Evolutionary conservation across 2,113 vertebrate genomes (phyloP).

Genomic region (Ammodytes marinus): DNA sequence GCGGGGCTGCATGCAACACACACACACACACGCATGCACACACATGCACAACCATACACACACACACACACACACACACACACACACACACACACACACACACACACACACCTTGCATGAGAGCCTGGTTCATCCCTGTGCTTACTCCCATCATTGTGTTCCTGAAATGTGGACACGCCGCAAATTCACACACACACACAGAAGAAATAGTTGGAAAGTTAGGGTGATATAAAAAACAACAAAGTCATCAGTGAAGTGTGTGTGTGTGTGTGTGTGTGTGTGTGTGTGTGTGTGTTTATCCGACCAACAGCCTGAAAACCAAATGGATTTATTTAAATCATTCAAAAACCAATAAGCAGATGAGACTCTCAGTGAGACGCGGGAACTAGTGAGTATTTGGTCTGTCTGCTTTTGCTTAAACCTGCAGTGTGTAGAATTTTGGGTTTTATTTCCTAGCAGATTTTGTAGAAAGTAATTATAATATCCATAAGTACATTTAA

Average conservation of each 20-base stretch:
- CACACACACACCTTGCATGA: slow-evolving; percentile 92
- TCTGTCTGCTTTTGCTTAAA: neutral
- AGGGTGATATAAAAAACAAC: neutral
- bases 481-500: too few species aligned
- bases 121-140: slow-evolving; percentile 91
- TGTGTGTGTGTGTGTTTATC: too few species aligned
- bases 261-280: too few species aligned
- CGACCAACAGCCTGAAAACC: neutral
- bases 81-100: neutral
- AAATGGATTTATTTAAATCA: neutral
- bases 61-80: too few species aligned
- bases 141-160: slow-evolving; percentile 92
- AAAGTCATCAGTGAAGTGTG: neutral
- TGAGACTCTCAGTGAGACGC: neutral
- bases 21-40: slow-evolving; percentile 27
- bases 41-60: too few species aligned
- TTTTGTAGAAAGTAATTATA: too few species aligned
- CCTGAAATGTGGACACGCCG: slow-evolving; percentile 82
- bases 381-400: neutral
- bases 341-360: neutral
- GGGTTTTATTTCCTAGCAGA: too few species aligned
- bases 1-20: slow-evolving; percentile 17
- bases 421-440: too few species aligned
- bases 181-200: slow-evolving; percentile 34
- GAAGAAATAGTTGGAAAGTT: slow-evolving; percentile 49